Evolutionary conservation across 2,113 vertebrate genomes (phyloP), one percentile per base, ranked within the genome.

Genomic region (Syrmaticus mikado): DNA sequence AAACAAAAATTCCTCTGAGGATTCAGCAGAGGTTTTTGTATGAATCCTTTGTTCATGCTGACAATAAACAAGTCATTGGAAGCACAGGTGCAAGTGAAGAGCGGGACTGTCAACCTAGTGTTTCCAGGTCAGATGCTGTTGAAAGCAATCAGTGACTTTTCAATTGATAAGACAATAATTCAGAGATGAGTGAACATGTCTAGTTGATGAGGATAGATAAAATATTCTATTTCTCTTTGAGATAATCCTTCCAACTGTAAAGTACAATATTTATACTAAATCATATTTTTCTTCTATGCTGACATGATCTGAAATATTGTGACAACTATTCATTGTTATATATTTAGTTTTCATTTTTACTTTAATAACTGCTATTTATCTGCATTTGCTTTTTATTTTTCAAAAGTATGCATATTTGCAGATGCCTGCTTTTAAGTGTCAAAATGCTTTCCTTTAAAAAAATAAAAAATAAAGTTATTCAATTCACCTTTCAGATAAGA

Each of bases 111-210:
- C 73, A 92, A 13, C 11, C 3, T 57, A 15, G 13, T 17, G 30
- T 91, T 95, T 92, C 79, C 78, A 91, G 89, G 85, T 95, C 86
- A 93, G 45, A 70, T 82, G 80, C 6, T 82, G 11, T 41, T 71
- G 76, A 94, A 85, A 82, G 64, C 34, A 64, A 34, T 89, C 76
- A 25, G 13, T 70, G 32, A 73, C 17, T 73, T 92, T 85, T 96
- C 71, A 67, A 85, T 82, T 71, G 55, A 82, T 85, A 87, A 87
- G 90, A 80, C 75, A 96, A 82, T 92, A 91, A 87, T 93, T 92
- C 67, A 91, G 79, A 95, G 84, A 71, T 93, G 89, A 87, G 28
- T 92, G 84, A 91, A 93, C 92, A 80, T 46, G 28, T 71, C 78
- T 73, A 53, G 45, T 28, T 89, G 82, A 85, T 34, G 21, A 77